phyloP scores from a whole-genome alignment of 2,113 vertebrate species.

The Tachuris rubrigastra region DNA sequence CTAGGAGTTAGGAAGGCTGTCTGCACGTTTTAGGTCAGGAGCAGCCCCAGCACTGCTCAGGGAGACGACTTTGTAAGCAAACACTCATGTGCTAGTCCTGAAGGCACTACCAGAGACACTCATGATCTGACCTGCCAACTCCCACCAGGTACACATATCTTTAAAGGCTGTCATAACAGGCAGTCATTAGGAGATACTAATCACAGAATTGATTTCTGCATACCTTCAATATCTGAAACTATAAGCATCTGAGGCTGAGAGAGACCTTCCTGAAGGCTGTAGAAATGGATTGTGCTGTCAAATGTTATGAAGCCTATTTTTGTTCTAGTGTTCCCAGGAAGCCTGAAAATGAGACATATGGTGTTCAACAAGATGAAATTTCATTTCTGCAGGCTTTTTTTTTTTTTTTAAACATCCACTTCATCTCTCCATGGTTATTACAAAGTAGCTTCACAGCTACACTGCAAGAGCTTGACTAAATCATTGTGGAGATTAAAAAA shows the following conservation, averaged over 20 bases:
- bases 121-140: background rate
- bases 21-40: background rate
- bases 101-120: background rate
- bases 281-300: conserved; percentile 98
- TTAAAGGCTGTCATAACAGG: background rate
- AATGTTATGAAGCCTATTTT: conserved; percentile 98
- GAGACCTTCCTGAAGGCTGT: conserved; percentile 96
- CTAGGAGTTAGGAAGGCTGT: background rate
- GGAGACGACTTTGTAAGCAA: background rate
- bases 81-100: background rate
- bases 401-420: background rate
- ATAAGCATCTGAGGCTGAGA: conserved; percentile 98
- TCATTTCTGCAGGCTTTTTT: background rate
- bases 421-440: background rate
- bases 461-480: background rate
- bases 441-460: background rate
- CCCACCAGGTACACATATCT: background rate
- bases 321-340: conserved; percentile 94
- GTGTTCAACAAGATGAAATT: conserved; percentile 46
- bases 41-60: background rate
- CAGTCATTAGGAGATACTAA: conserved; percentile 6
- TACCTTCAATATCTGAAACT: conserved; percentile 97
- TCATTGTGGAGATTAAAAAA: background rate
- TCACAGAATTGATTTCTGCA: conserved; percentile 1
- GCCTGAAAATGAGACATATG: conserved; percentile 77